Base-by-base conservation (phyloP, 2,888 invertebrate genomes). In the Macropis europaea region DNA sequence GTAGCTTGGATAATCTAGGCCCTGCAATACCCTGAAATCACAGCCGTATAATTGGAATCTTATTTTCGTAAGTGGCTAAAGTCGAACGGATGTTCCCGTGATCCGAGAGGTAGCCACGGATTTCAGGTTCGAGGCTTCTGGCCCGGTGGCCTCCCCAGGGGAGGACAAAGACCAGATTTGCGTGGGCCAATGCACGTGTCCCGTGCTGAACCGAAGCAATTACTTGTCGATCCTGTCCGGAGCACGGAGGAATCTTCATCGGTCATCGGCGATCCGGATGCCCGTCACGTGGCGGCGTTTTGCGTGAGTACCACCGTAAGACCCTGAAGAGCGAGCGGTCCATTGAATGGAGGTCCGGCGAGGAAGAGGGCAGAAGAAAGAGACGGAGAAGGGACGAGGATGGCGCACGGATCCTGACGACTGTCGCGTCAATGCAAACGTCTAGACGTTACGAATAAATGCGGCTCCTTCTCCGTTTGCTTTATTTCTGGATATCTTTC, bases 211-310 rank as follows among this genome's bases (percentile, higher is more conserved):
- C 26, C 77, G 56, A 50, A 61, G 68, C 77, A 77, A 80, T 80
- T 80, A 80, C 77, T 81, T 71, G 77, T 63, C 74, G 76, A 78
- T 79, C 69, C 60, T 60, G 76, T 73, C 57, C 76, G 48, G 52
- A 36, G 72, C 61, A 61, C 60, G 59, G 67, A 60, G 56, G 80
- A 81, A 81, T 81, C 81, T 81, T 79, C 73, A 76, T 74, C 75
- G 77, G 76, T 82, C 77, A 76, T 70, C 76, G 78, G 34, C 73
- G 73, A 85, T 86, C 79, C 83, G 82, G 84, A 86, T 87, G 87
- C 86, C 56, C 81, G 83, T 87, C 86, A 87, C 87, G 86, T 85
- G 85, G 84, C 82, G 67, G 72, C 84, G 84, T 87, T 86, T 86
- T 86, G 84, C 84, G 84, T 83, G 85, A 82, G 83, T 81, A 85